These are phyloP conservation scores for Emys orbicularis DNA, from an alignment of 2,797 vertebrate genomes.

Conservation along the genomic window DNA sequence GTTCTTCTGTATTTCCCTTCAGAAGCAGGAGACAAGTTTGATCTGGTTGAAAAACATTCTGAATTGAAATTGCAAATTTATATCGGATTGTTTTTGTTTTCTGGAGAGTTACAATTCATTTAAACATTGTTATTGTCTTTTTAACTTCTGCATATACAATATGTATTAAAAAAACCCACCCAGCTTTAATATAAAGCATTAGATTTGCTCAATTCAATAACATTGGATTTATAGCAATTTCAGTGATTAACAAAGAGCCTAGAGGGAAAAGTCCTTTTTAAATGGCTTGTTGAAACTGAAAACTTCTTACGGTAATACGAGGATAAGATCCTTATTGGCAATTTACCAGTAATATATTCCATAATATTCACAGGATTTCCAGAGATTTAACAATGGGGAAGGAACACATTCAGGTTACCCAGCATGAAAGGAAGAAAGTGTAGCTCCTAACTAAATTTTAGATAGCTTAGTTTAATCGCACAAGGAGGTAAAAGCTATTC, in stretches of 20 bases:
- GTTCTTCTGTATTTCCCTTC: conserved; percentile 25
- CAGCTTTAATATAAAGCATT: neutral
- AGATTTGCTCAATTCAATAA: neutral
- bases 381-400: neutral
- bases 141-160: neutral
- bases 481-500: neutral
- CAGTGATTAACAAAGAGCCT: neutral
- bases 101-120: conserved; percentile 6
- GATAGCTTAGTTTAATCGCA: neutral
- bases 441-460: neutral
- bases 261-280: neutral
- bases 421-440: neutral
- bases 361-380: neutral
- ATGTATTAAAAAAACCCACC: neutral
- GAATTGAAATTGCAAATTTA: conserved; percentile 25
- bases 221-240: conserved; percentile 24
- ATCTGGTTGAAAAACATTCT: neutral
- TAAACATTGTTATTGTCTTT: conserved; percentile 8
- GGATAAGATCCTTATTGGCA: neutral
- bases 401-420: neutral
- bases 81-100: neutral
- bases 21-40: conserved; percentile 37
- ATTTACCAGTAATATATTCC: neutral
- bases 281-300: conserved; percentile 20
- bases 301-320: neutral